These are phyloP conservation scores for Cacoxenus indagator DNA, from an alignment of 2,888 invertebrate genomes.

Conservation along the genomic window DNA sequence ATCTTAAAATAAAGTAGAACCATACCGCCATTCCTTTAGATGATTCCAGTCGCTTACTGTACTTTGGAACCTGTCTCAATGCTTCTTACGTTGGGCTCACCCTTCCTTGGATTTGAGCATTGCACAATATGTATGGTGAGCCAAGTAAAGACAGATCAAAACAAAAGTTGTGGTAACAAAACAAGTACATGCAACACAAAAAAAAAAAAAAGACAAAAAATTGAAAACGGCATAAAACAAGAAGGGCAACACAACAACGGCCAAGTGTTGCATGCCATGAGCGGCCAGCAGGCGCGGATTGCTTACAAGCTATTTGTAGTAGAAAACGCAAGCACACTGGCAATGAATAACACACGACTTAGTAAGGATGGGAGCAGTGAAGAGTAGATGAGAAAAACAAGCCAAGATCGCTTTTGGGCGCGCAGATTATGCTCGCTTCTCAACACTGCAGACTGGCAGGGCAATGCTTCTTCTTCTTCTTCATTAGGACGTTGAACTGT, in stretches of 20 bases:
- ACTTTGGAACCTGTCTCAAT: constrained; percentile 39
- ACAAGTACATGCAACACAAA: constrained; percentile 5
- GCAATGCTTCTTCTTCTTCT: neutral
- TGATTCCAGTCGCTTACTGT: neutral
- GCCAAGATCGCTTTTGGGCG: neutral
- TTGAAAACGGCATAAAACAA: neutral
- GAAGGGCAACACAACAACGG: neutral
- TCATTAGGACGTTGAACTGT: constrained; percentile 18
- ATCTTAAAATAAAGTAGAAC: too few species aligned
- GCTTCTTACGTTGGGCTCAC: constrained; percentile 32
- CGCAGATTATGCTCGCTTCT: constrained; percentile 1
- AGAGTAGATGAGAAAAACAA: neutral
- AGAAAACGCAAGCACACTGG: too few species aligned
- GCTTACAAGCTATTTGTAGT: neutral
- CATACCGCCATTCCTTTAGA: neutral
- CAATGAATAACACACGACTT: too few species aligned
- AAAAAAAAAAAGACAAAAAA: neutral
- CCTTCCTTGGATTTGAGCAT: neutral
- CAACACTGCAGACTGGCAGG: neutral
- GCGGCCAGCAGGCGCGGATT: neutral
- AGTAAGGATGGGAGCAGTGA: too few species aligned
- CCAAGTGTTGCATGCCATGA: too few species aligned
- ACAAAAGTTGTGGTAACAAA: constrained; percentile 30
- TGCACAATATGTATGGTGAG: neutral
- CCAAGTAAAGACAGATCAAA: constrained; percentile 33